These are phyloP conservation scores for Penelope pileata DNA, from an alignment of 2,113 vertebrate species.

Conservation along the genomic window DNA sequence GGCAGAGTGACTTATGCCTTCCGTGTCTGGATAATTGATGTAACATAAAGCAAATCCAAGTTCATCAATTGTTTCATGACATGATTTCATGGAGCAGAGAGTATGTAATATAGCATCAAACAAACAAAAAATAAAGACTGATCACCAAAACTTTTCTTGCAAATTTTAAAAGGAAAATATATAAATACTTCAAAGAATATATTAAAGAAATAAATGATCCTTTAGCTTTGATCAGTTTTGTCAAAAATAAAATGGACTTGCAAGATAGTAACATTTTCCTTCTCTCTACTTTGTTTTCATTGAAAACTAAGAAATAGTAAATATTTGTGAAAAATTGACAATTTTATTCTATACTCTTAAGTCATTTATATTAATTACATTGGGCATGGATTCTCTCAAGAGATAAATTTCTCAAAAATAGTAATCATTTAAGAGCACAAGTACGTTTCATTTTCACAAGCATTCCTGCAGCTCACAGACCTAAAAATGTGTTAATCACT, in stretches of 20 bases:
- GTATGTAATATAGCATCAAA: not conserved
- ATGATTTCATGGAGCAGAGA: not conserved
- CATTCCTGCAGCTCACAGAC: not conserved
- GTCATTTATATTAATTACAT: not conserved
- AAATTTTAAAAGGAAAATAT: not conserved
- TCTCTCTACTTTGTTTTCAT: not conserved
- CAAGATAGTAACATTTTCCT: not conserved
- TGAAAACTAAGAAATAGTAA: not conserved
- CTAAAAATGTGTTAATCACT: not conserved
- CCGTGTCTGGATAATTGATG: not conserved
- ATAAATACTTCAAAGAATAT: not conserved
- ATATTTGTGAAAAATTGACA: not conserved
- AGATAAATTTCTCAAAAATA: not conserved
- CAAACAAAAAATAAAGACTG: not conserved
- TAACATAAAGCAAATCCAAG: not conserved
- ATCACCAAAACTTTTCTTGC: not conserved
- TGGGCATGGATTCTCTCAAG: not conserved
- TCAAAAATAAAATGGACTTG: not conserved
- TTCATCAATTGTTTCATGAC: constrained; percentile 22
- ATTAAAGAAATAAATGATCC: not conserved
- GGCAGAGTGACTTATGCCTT: constrained; percentile 29
- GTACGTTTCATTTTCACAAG: not conserved
- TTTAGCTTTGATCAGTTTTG: not conserved
- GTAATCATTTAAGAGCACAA: not conserved
- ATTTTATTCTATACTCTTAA: not conserved